Evolutionary conservation across 1,140 invertebrate genomes (phyloP), one percentile per base, ranked within the genome.

Genomic region (Gyrodactylus bullatarudis): DNA sequence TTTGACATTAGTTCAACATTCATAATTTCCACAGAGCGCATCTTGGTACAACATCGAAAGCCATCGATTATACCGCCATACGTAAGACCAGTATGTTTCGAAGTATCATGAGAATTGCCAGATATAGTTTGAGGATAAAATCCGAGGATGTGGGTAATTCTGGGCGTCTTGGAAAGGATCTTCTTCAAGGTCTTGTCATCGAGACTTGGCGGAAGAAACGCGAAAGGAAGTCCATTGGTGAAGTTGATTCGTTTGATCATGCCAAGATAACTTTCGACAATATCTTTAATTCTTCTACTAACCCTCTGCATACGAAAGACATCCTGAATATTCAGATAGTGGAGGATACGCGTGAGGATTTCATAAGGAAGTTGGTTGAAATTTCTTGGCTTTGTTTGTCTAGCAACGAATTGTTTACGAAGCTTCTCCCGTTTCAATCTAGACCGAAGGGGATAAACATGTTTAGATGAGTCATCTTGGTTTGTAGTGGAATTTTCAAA

Each of bases 221-320:
- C 68, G 26, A 73, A 73, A 20, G 72, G 72, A 16, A 73, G 26
- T 23, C 72, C 72, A 69, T 26, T 25, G 26, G 22, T 68, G 21
- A 73, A 73, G 26, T 73, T 73, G 26, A 73, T 73, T 26, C 72
- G 26, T 26, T 73, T 73, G n/a, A 69, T 26, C 34, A 73, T 68
- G 20, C 21, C 21, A 22, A 73, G 25, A 21, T 73, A 26, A 24
- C 26, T 73, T 1, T 68, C 68, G 26, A 73, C 72, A 19, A 26
- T 2, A 23, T 68, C 72, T 68, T 69, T 68, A 20, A 73, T 26
- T 16, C 68, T 22, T 25, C 34, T 1, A 68, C n/a, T 34, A 8
- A 73, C 72, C 2, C 34, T n/a, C 26, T 68, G 34, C 2, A 73
- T 69, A 2, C 72, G 72, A 68, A 73, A 69, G 21, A 73, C 2